A percentile compares a stretch with the other conserved stretches of the same genome.
phyloP scores from a whole-genome alignment of 2,888 invertebrate genomes.

The Creontiades dilutus region DNA sequence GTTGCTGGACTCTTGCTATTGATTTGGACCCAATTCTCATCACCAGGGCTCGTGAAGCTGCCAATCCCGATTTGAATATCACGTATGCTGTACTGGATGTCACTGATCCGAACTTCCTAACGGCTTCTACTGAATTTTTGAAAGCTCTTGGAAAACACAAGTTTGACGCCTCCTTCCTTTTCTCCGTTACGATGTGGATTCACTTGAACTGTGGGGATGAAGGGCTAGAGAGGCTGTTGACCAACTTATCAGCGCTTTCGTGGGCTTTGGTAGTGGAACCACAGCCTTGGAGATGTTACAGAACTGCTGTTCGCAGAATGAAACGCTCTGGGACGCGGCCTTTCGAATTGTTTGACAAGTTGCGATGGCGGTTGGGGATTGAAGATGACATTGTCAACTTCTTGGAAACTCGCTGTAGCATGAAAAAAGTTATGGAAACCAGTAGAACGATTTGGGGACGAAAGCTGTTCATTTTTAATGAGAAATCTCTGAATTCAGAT shows the following conservation, averaged over 20 bases:
- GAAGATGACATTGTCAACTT: conserved; percentile 82
- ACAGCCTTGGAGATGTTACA: conserved; percentile 92
- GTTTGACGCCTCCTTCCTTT: conserved; percentile 87
- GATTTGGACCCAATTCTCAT: conserved; percentile 88
- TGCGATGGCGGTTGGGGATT: conserved; percentile 83
- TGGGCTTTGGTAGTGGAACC: conserved; percentile 87
- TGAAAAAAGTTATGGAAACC: conserved; percentile 82
- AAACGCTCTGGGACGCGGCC: conserved; percentile 67
- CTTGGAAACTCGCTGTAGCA: conserved; percentile 79
- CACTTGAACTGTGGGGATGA: conserved; percentile 90
- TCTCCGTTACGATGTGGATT: conserved; percentile 95
- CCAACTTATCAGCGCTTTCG: conserved; percentile 80
- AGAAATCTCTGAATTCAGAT: conserved; percentile 64
- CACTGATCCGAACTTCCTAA: conserved; percentile 81
- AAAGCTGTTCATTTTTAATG: conserved; percentile 77
- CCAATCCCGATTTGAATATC: conserved; percentile 79
- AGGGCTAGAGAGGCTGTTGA: conserved; percentile 84
- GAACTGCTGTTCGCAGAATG: conserved; percentile 86
- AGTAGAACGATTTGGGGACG: conserved; percentile 85
- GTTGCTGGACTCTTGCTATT: conserved; percentile 81
- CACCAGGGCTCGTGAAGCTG: conserved; percentile 80
- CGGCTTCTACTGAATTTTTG: conserved; percentile 74
- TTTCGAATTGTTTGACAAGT: conserved; percentile 78
- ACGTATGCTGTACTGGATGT: conserved; percentile 83
- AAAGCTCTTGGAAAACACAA: conserved; percentile 77